Evolutionary conservation across 2,797 vertebrate species (phyloP).

Genomic region (Acrossocheilus fasciatus): DNA sequence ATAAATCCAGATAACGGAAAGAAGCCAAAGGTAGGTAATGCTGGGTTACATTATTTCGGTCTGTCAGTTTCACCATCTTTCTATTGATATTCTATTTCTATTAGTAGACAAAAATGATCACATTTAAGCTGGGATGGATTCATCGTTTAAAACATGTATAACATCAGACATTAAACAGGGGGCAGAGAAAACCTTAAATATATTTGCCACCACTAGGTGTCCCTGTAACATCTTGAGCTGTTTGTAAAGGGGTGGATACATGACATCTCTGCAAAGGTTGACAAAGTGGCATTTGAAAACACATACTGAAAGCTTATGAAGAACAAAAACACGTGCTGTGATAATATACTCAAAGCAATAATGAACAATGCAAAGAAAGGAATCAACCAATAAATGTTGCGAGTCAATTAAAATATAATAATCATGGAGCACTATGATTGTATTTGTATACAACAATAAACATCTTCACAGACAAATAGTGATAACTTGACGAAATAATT

Average conservation of each 20-base stretch:
- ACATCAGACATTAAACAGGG: background rate
- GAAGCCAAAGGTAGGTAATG: background rate
- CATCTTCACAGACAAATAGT: slow-evolving; percentile 6
- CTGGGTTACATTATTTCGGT: background rate
- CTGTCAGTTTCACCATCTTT: background rate
- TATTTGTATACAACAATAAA: background rate
- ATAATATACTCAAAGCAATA: background rate
- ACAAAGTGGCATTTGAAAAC: background rate
- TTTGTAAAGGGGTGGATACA: slow-evolving; percentile 28
- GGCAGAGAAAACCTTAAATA: slow-evolving; percentile 16
- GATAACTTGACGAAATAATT: background rate
- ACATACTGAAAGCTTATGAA: slow-evolving; percentile 7
- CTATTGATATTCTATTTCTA: background rate
- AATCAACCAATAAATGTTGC: background rate
- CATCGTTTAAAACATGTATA: background rate
- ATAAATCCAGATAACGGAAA: background rate
- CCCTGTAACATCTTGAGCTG: slow-evolving; percentile 55
- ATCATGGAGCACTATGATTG: background rate
- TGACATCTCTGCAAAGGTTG: slow-evolving; percentile 11
- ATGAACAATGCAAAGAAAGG: background rate
- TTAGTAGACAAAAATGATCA: background rate
- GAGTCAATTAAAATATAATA: background rate
- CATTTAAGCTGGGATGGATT: background rate
- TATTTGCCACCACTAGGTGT: slow-evolving; percentile 61
- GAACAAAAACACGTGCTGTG: background rate